Evolutionary conservation across 1,140 invertebrate genomes (phyloP).

Genomic region (Oedothorax gibbosus): DNA sequence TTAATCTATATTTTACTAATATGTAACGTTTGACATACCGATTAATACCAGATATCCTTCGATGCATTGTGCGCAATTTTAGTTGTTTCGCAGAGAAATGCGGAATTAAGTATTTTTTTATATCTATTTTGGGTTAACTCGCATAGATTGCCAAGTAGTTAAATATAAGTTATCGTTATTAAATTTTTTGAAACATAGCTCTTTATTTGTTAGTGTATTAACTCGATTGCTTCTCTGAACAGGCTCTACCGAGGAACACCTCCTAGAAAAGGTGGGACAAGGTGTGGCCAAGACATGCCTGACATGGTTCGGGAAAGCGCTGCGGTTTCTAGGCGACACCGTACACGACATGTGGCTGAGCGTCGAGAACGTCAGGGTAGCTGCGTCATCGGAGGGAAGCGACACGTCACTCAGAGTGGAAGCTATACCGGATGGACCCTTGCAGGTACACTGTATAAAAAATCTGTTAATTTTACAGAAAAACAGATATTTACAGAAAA

Average conservation of each 20-base stretch:
- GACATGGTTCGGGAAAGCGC: conserved; percentile 37
- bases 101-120: no score
- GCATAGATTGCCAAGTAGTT: no score
- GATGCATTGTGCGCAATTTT: no score
- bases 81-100: no score
- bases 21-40: no score
- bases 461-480: no score
- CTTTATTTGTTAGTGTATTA: not conserved
- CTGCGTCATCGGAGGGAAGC: not conserved
- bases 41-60: no score
- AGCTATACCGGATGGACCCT: conserved; percentile 37
- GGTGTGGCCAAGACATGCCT: conserved; percentile 45
- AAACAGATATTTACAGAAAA: no score
- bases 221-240: conserved; percentile 23
- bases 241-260: conserved; percentile 48
- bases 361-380: conserved; percentile 60
- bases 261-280: conserved; percentile 44
- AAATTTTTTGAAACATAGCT: no score
- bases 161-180: no score
- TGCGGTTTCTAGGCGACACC: conserved; percentile 58
- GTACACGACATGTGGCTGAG: conserved; percentile 60
- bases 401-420: conserved; percentile 38
- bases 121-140: no score
- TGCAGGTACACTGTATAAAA: conserved; percentile 1
- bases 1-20: no score